A percentile compares a stretch with the other conserved stretches of the same genome.
Evolutionary conservation across 1,140 invertebrate genomes (phyloP).

Genomic region (Drosophila ambigua): DNA sequence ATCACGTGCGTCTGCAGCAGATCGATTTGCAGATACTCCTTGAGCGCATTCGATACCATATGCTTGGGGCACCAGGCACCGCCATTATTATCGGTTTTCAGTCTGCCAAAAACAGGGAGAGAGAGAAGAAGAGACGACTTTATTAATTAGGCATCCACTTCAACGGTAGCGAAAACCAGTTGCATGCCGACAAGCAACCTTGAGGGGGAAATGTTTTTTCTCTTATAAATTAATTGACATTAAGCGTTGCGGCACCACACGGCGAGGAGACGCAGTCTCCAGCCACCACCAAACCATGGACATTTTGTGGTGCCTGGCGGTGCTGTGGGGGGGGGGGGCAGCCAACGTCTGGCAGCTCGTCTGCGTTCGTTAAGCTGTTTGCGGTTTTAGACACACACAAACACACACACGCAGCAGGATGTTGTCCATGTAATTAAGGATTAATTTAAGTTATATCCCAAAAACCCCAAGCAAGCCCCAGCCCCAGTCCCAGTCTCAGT

Average conservation of each 20-base stretch:
- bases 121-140: constrained; percentile 54
- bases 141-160: constrained; percentile 60
- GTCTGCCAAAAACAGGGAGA: constrained; percentile 86
- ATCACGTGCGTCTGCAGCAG: constrained; percentile 91
- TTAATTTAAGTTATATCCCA: constrained; percentile 80
- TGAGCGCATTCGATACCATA: constrained; percentile 92
- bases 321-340: constrained; percentile 17
- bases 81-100: constrained; percentile 93
- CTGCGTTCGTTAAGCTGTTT: constrained; percentile 81
- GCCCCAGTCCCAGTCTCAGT: neutral
- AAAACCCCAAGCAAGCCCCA: neutral
- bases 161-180: constrained; percentile 58
- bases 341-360: constrained; percentile 65
- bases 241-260: constrained; percentile 81
- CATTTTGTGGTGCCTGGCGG: constrained; percentile 45
- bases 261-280: constrained; percentile 19
- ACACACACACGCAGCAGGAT: constrained; percentile 64
- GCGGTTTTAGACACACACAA: constrained; percentile 51
- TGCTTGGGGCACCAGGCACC: constrained; percentile 97
- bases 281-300: constrained; percentile 15
- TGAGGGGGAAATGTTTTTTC: constrained; percentile 26
- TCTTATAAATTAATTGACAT: constrained; percentile 81
- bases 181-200: constrained; percentile 13
- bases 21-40: constrained; percentile 96
- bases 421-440: constrained; percentile 84